These are phyloP conservation scores for Cyanoderma ruficeps DNA, from an alignment of 2,113 vertebrate species.

Conservation along the genomic window DNA sequence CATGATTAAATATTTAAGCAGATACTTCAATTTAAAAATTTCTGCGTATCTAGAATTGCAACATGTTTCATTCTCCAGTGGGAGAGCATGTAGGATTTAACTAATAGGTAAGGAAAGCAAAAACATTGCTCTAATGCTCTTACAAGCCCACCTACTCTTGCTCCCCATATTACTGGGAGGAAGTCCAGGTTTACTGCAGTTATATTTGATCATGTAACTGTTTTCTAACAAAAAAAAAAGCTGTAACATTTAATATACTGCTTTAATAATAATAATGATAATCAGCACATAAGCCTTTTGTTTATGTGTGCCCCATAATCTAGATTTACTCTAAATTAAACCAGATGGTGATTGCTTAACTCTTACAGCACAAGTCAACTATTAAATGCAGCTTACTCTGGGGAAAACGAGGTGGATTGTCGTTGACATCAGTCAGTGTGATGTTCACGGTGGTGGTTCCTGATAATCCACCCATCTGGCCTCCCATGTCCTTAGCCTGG, in stretches of 20 bases:
- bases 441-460: conserved; percentile 84
- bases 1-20: conserved; percentile 47
- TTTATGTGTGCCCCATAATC: conserved; percentile 44
- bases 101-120: neutral
- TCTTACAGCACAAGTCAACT: conserved; percentile 4
- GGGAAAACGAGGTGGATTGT: conserved; percentile 82
- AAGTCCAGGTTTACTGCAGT: neutral
- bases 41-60: neutral
- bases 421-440: conserved; percentile 82
- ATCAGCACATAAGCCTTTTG: conserved; percentile 41
- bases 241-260: conserved; percentile 40
- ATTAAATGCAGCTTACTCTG: conserved; percentile 78
- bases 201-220: neutral
- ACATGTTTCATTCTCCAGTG: neutral
- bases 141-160: neutral
- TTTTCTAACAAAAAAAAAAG: neutral
- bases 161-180: neutral
- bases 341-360: conserved; percentile 45
- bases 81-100: conserved; percentile 1
- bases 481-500: conserved; percentile 85
- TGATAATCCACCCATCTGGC: conserved; percentile 84
- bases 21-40: neutral
- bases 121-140: conserved; percentile 33
- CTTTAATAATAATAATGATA: conserved; percentile 20
- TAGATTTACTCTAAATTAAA: conserved; percentile 65